Percentiles rank a stretch among this genome's conserved stretches.
Conservation (phyloP, 2,888 invertebrate genomes). For the Rhyacophila evoluta region DNA sequence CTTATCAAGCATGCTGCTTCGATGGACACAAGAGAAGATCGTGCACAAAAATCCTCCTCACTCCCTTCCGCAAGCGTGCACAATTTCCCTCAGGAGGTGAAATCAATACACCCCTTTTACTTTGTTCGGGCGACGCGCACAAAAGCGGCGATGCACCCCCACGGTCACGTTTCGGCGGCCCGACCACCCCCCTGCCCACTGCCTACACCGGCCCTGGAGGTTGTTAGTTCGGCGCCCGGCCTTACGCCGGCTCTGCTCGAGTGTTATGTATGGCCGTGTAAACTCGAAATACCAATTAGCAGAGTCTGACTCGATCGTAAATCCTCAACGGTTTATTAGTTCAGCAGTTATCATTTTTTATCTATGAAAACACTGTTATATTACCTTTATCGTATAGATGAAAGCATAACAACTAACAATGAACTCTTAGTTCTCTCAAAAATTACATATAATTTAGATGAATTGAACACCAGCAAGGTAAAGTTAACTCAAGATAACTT, state of each 20-base stretch:
- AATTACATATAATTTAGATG: too few relatives aligned
- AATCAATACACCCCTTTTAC: constrained; percentile 54
- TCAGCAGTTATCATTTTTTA: too few relatives aligned
- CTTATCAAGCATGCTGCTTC: neutral
- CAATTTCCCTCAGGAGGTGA: constrained; percentile 49
- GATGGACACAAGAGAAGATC: constrained; percentile 7
- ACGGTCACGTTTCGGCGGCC: constrained; percentile 66
- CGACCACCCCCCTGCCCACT: constrained; percentile 59
- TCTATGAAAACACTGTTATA: too few relatives aligned
- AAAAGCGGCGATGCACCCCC: constrained; percentile 60
- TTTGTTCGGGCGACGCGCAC: constrained; percentile 47
- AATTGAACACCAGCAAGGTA: too few relatives aligned
- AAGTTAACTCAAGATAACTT: too few relatives aligned
- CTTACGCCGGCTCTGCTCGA: neutral
- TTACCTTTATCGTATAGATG: too few relatives aligned
- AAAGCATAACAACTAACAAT: too few relatives aligned
- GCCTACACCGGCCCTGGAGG: constrained; percentile 58
- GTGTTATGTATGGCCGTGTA: constrained; percentile 14
- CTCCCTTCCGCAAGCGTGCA: constrained; percentile 34
- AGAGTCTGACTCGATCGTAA: neutral
- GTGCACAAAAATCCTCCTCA: constrained; percentile 25
- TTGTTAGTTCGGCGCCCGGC: constrained; percentile 55
- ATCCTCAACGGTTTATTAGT: neutral
- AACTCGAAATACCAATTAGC: constrained; percentile 15
- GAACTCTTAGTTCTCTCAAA: too few relatives aligned